These are phyloP conservation scores for Mimas tiliae DNA, from an alignment of 2,888 invertebrate genomes.

Conservation along the genomic window DNA sequence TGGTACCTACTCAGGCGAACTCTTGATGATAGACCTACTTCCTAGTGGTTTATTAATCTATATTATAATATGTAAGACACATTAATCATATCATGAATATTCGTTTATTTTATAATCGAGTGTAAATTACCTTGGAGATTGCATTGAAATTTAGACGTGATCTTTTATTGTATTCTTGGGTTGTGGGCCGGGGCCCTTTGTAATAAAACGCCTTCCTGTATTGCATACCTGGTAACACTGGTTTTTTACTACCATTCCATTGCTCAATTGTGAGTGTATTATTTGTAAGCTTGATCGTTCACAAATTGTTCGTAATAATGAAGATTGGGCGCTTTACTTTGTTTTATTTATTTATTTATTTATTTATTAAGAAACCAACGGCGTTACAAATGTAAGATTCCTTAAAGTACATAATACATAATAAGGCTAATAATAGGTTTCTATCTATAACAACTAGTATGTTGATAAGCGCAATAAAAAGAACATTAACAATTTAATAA, in stretches of 20 bases:
- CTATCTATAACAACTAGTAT: too few relatives aligned
- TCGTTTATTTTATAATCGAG: not conserved
- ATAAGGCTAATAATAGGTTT: too few relatives aligned
- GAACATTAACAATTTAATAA: too few relatives aligned
- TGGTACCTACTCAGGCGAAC: too few relatives aligned
- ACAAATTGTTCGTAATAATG: conserved; percentile 48
- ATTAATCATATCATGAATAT: not conserved
- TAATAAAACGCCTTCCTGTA: conserved; percentile 22
- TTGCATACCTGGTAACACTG: conserved; percentile 26
- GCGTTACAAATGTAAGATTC: too few relatives aligned
- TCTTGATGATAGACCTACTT: too few relatives aligned
- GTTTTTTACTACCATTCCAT: conserved; percentile 29
- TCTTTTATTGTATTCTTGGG: not conserved
- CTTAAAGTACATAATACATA: too few relatives aligned
- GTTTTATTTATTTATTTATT: too few relatives aligned
- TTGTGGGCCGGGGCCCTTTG: not conserved
- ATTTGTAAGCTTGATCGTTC: conserved; percentile 45
- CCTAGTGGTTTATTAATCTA: too few relatives aligned
- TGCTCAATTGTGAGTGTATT: conserved; percentile 33
- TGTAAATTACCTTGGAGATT: not conserved
- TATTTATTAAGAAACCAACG: too few relatives aligned
- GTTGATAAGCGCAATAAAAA: too few relatives aligned
- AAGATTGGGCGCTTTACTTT: conserved; percentile 24
- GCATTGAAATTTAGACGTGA: not conserved
- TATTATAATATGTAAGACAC: too few relatives aligned